phyloP scores from a whole-genome alignment of 2,888 invertebrate species.

The Aromia moschata region DNA sequence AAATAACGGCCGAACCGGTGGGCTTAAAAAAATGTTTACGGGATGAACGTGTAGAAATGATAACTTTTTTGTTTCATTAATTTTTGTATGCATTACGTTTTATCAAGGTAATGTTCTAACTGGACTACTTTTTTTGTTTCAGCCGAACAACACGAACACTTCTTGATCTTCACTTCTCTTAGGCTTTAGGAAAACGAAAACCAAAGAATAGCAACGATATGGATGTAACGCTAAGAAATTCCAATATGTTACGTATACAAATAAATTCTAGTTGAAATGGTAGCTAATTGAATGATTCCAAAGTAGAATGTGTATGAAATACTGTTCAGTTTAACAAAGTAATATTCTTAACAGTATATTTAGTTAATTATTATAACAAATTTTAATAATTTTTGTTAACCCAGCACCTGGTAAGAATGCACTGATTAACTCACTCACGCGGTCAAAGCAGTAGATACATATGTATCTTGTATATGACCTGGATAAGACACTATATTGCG shows the following conservation, averaged over 20 bases:
- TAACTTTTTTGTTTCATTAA: too few species aligned
- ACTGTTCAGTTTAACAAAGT: slow-evolving; percentile 24
- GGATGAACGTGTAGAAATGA: too few species aligned
- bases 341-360: slow-evolving; percentile 22
- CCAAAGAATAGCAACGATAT: slow-evolving; percentile 46
- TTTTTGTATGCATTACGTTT: slow-evolving; percentile 1
- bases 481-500: too few species aligned
- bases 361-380: slow-evolving; percentile 16
- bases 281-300: slow-evolving; percentile 40
- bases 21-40: too few species aligned
- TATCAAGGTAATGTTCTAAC: too few species aligned
- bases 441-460: too few species aligned
- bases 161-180: slow-evolving; percentile 38
- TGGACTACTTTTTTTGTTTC: slow-evolving; percentile 26
- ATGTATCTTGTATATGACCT: too few species aligned
- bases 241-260: slow-evolving; percentile 35
- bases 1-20: too few species aligned
- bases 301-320: slow-evolving; percentile 30
- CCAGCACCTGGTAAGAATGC: too few species aligned
- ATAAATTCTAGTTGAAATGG: slow-evolving; percentile 39
- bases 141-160: slow-evolving; percentile 38
- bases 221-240: slow-evolving; percentile 35
- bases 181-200: slow-evolving; percentile 42
- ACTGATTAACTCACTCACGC: too few species aligned
- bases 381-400: too few species aligned